Percentiles rank a stretch among this genome's conserved stretches.
Evolutionary conservation across 2,113 vertebrate genomes (phyloP).

Genomic region (Notarius lentiginosus): DNA sequence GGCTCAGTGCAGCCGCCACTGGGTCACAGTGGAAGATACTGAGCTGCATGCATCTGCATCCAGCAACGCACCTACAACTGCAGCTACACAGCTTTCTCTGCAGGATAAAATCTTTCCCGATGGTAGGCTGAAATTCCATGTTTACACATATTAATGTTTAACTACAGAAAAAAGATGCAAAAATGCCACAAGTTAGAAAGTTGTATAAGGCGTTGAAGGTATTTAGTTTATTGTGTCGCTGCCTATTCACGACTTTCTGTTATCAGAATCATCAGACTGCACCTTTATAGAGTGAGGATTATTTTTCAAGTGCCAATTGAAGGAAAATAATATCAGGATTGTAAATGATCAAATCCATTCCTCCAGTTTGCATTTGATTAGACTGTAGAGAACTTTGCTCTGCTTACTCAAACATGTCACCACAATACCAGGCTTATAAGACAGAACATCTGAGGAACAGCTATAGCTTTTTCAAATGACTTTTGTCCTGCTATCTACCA

Average conservation of each 20-base stretch:
- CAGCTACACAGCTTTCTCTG: constrained; percentile 41
- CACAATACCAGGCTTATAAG: not conserved
- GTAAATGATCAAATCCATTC: not conserved
- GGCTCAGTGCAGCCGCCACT: constrained; percentile 74
- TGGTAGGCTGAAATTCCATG: constrained; percentile 61
- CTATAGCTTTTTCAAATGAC: not conserved
- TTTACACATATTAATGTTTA: not conserved
- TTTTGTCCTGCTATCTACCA: not conserved
- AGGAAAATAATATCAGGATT: not conserved
- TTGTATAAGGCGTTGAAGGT: not conserved
- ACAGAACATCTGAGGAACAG: not conserved
- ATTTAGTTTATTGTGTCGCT: not conserved
- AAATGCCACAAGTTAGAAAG: not conserved
- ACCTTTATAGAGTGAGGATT: not conserved
- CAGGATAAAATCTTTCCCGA: constrained; percentile 77
- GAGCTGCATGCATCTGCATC: constrained; percentile 54
- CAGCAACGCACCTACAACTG: not conserved
- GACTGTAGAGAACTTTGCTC: not conserved
- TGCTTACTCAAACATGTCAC: not conserved
- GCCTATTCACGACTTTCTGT: not conserved
- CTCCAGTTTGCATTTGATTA: not conserved
- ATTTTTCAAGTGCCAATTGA: not conserved
- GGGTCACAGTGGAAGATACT: constrained; percentile 67
- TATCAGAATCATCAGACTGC: not conserved
- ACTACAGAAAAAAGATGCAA: not conserved